phyloP scores from a whole-genome alignment of 2,113 vertebrate species.

The Dryoscopus gambensis region DNA sequence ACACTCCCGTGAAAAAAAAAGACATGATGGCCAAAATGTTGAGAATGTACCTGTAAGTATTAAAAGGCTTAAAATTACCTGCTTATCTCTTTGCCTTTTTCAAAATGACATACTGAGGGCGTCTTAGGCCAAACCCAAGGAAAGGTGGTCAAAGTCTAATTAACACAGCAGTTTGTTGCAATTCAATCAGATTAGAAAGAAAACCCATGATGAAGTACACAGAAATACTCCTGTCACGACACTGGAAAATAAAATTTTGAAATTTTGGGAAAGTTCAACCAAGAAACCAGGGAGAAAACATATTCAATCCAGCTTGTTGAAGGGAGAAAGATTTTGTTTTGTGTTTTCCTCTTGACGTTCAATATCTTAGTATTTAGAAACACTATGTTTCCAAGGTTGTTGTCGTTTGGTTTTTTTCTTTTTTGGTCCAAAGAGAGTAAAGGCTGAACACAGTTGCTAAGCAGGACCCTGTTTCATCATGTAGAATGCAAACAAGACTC shows the following conservation, averaged over 20 bases:
- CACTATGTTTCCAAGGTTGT: not conserved
- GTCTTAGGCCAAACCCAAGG: not conserved
- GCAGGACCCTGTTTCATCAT: not conserved
- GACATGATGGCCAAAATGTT: not conserved
- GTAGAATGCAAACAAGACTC: not conserved
- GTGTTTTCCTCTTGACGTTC: not conserved
- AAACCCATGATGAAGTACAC: not conserved
- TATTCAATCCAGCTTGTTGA: not conserved
- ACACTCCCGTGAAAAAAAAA: not conserved
- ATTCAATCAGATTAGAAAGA: not conserved
- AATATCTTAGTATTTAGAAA: not conserved
- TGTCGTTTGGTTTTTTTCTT: no score
- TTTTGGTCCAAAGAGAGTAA: not conserved
- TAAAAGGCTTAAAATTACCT: conserved; percentile 35
- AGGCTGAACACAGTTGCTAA: not conserved
- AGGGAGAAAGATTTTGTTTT: not conserved
- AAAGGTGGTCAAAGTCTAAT: not conserved
- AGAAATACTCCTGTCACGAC: not conserved
- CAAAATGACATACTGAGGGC: not conserved
- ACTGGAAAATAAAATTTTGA: not conserved
- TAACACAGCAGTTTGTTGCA: not conserved
- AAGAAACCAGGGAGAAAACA: not conserved
- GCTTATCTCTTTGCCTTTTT: conserved; percentile 20
- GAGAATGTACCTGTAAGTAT: conserved; percentile 49
- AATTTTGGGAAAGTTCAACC: not conserved